Evolutionary conservation across 2,113 vertebrate species (phyloP), one percentile per base, ranked within the genome.

Genomic region (Charadrius vociferus): DNA sequence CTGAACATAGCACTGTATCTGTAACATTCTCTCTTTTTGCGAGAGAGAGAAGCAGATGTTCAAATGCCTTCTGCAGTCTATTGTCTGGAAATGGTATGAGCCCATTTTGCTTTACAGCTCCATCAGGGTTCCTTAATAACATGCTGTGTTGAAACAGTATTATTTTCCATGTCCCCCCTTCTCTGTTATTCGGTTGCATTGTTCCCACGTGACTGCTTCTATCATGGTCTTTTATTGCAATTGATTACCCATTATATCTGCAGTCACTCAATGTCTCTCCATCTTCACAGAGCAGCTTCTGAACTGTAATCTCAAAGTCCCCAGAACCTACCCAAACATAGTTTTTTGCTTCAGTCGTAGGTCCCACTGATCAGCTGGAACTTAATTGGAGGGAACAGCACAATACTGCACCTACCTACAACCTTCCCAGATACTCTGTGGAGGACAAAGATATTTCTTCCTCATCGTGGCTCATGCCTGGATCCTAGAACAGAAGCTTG

Each of bases 1-100:
- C 92, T 67, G 79, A 86, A 77, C 39, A 34, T 2, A 17, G 53
- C 59, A 26, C 22, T 4, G 0, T 30, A 61, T 65, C 70, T 43
- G 5, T 68, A 71, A 63, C n/a, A 7, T 55, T 70, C 36, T 66
- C 62, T 30, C 62, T 90, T 45, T 45, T 85, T 62, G 75, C 0
- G 0, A 77, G 41, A 86, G 41, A 86, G 56, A 84, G 63, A 61
- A 93, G 86, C 95, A 96, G 88, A 95, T 92, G 80, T 74, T 84
- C 80, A 81, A 78, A 97, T 45, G 82, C 61, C 36, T 90, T 89
- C 67, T 91, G 75, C 52, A 94, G 65, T 26, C 86, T 72, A 79
- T 89, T 95, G 88, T 88, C 86, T 93, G 72, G 41, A 83, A 95
- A 88, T 71, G 41, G 19, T 55, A 83, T 1, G 4, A 83, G 82